These are phyloP conservation scores for Pseudachorutes palmiensis DNA, from an alignment of 1,140 invertebrate species.

Conservation along the genomic window DNA sequence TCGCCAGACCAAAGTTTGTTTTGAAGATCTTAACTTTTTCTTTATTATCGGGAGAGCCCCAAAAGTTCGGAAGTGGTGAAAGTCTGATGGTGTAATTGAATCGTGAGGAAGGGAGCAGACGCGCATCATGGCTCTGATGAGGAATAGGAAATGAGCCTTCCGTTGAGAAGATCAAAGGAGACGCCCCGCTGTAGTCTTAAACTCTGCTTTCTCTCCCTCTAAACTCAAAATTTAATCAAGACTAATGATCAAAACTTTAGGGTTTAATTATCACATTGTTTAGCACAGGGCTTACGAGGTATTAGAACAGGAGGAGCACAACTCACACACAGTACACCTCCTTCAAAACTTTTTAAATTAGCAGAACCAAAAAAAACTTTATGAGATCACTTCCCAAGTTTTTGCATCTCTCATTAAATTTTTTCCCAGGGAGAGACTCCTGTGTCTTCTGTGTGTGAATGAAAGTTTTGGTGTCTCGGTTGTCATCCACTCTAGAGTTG, in stretches of 20 bases:
- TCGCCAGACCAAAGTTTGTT: no score
- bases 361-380: not conserved
- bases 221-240: constrained; percentile 38
- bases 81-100: no score
- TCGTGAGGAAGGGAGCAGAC: no score
- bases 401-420: not conserved
- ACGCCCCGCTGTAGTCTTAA: constrained; percentile 8
- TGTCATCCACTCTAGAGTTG: no score
- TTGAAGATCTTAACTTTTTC: no score
- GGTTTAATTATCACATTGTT: constrained; percentile 38
- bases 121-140: no score
- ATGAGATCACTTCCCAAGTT: not conserved
- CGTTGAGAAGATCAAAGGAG: constrained; percentile 18
- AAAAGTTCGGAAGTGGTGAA: no score
- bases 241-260: constrained; percentile 39
- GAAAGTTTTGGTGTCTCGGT: no score
- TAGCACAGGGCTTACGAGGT: not conserved
- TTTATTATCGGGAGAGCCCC: no score
- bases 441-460: not conserved
- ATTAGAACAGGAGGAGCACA: constrained; percentile 1
- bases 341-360: constrained; percentile 14
- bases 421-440: not conserved
- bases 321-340: no score
- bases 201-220: not conserved
- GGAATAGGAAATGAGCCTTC: no score